Evolutionary conservation across 2,797 vertebrate species (phyloP), one percentile per base, ranked within the genome.

Genomic region (Novumbra hubbsi): DNA sequence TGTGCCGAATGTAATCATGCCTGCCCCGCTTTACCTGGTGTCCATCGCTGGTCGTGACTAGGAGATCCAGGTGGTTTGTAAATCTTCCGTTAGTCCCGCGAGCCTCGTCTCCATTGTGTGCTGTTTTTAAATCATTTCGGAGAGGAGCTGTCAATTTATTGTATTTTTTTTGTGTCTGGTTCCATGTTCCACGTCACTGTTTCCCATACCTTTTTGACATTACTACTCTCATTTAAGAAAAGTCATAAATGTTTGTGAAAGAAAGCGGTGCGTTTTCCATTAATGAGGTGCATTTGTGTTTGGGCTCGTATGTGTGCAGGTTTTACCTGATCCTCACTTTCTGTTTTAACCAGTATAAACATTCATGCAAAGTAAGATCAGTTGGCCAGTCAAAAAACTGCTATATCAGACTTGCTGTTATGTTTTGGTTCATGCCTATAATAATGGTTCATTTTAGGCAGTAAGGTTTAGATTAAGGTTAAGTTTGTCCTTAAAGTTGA

Each of bases 81-180:
- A 50, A 68, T 60, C 60, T 82, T 71, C 65, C 4, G 3, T 76
- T 72, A 75, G 3, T 75, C 72, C 71, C 55, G 32, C 72, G 73
- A 79, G 21, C 73, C 70, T 71, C 77, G 28, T 78, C 24, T 75
- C 71, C 73, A 68, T 73, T 72, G 55, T 77, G 68, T 78, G 76
- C 78, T 82, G 73, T 85, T 84, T 60, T 63, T 45, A 85, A 79
- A 82, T 64, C 7, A 73, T 77, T 83, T 85, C 73, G 41, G 65
- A 45, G 63, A 71, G 57, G 48, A 63, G 50, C 85, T 81, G 68
- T 81, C 28, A 45, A 72, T 60, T 73, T 77, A 57, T 67, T 55
- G 73, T 74, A 70, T 24, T 62, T 19, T 62, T 19, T 76, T 71
- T 71, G 75, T 79, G 50, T 78, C 49, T 74, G 5, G 48, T 78